These are phyloP conservation scores for Uropsilus gracilis DNA, from an alignment of 2,113 vertebrate species.

Conservation along the genomic window DNA sequence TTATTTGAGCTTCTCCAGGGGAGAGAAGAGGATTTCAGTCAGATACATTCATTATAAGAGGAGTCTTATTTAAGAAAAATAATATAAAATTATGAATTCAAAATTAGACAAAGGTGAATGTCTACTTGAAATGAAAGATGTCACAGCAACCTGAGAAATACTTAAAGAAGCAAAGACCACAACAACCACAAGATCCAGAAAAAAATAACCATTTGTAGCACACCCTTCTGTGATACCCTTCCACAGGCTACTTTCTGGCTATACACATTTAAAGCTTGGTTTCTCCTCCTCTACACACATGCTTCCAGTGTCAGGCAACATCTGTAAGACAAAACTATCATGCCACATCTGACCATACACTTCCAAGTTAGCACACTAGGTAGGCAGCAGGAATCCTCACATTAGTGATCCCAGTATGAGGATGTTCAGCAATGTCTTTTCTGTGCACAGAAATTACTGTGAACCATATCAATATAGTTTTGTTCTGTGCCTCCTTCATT, in stretches of 20 bases:
- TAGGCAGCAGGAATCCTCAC: background rate
- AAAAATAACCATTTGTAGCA: background rate
- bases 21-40: background rate
- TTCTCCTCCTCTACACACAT: background rate
- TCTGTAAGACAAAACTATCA: background rate
- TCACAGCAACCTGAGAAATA: background rate
- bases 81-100: constrained; percentile 8
- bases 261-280: background rate
- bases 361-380: background rate
- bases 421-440: background rate
- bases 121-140: constrained; percentile 2
- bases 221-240: background rate
- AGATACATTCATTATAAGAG: background rate
- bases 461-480: background rate
- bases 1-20: background rate
- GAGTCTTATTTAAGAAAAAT: background rate
- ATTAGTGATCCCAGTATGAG: background rate
- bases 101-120: background rate
- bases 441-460: background rate
- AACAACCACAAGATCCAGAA: background rate
- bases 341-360: background rate
- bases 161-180: background rate
- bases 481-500: background rate
- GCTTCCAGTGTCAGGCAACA: background rate
- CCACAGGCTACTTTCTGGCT: background rate